These are phyloP conservation scores for Bagarius yarrelli DNA, from an alignment of 2,113 vertebrate genomes.

Conservation along the genomic window DNA sequence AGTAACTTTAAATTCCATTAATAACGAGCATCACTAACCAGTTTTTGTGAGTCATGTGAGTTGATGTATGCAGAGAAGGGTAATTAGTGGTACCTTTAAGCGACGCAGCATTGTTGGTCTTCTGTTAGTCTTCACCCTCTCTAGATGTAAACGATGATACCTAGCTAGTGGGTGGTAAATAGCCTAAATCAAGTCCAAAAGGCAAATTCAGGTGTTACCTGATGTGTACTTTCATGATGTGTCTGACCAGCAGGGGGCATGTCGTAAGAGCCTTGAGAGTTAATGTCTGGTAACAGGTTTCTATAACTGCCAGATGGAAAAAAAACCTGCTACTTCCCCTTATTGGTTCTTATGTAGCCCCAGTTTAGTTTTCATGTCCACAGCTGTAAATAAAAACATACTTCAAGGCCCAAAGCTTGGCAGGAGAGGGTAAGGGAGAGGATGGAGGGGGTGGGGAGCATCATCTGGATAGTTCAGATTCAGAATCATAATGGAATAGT, in stretches of 20 bases:
- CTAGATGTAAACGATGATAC: neutral
- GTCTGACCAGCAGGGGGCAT: neutral
- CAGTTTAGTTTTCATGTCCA: conserved; percentile 25
- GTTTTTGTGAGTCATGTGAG: neutral
- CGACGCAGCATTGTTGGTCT: neutral
- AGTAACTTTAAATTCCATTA: neutral
- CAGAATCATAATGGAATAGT: conserved; percentile 66
- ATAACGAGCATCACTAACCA: neutral
- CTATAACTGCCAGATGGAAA: conserved; percentile 49
- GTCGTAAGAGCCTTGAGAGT: neutral
- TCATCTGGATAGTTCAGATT: conserved; percentile 48
- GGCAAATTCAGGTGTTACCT: neutral
- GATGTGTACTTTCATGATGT: neutral
- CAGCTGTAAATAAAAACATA: conserved; percentile 52
- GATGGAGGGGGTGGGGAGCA: neutral
- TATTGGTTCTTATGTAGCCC: conserved; percentile 54
- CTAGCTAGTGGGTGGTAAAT: neutral
- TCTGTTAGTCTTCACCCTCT: neutral
- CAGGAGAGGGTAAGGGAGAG: neutral
- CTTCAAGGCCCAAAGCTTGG: conserved; percentile 46
- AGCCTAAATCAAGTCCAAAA: neutral
- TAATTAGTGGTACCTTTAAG: neutral
- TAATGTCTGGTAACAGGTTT: conserved; percentile 10
- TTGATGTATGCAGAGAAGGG: neutral
- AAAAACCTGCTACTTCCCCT: conserved; percentile 57